Percentiles rank a stretch among this genome's conserved stretches.
phyloP scores from a whole-genome alignment of 1,140 invertebrate genomes.

The Tetranychus cinnabarinus region DNA sequence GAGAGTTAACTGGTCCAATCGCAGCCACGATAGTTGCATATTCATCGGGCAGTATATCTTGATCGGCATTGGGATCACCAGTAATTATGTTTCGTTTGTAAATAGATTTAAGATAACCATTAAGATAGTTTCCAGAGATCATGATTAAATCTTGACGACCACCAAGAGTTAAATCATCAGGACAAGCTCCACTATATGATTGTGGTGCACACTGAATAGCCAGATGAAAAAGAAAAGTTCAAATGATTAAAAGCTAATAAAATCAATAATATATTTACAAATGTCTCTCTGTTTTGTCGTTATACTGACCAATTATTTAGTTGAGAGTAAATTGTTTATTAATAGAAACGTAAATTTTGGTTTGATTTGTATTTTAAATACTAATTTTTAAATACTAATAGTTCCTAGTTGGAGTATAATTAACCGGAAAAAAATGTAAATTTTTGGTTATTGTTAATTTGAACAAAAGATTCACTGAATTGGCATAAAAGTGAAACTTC shows the following conservation, averaged over 20 bases:
- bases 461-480: too few relatives aligned
- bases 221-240: too few relatives aligned
- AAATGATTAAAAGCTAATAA: background rate
- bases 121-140: slow-evolving; percentile 4
- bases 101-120: slow-evolving; percentile 11
- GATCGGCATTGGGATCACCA: slow-evolving; percentile 19
- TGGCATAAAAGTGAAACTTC: too few relatives aligned
- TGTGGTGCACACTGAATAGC: slow-evolving; percentile 2
- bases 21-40: slow-evolving; percentile 60
- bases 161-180: slow-evolving; percentile 44
- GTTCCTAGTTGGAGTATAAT: background rate
- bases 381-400: background rate
- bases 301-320: background rate
- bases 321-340: too few relatives aligned
- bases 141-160: slow-evolving; percentile 46
- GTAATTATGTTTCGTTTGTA: slow-evolving; percentile 6
- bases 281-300: background rate
- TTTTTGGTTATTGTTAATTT: background rate
- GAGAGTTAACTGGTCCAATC: slow-evolving; percentile 50
- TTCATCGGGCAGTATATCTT: slow-evolving; percentile 21
- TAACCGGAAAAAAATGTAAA: background rate
- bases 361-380: too few relatives aligned
- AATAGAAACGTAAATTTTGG: too few relatives aligned
- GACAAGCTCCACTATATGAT: slow-evolving; percentile 46
- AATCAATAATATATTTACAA: background rate